Percentiles rank a stretch among this genome's conserved stretches.
Evolutionary conservation across 2,888 invertebrate genomes (phyloP).

Genomic region (Physocephala rufipes): DNA sequence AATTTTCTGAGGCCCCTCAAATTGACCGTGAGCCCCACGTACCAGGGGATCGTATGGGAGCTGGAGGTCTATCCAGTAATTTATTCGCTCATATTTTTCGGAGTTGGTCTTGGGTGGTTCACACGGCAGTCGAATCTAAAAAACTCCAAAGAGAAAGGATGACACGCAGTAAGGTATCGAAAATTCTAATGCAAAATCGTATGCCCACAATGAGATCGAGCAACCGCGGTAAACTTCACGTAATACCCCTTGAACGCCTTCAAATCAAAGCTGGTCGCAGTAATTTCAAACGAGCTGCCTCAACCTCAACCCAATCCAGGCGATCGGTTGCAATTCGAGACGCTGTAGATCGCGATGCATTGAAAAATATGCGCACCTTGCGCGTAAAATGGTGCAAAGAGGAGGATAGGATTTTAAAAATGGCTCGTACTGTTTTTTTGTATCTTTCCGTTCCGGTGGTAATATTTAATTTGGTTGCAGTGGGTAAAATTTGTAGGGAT

Average conservation of each 20-base stretch:
- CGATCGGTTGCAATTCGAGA: constrained; percentile 67
- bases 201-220: constrained; percentile 32
- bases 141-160: constrained; percentile 36
- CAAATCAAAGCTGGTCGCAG: background rate
- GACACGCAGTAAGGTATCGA: constrained; percentile 23
- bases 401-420: constrained; percentile 76
- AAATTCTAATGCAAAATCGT: constrained; percentile 30
- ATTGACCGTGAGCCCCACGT: constrained; percentile 69
- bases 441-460: constrained; percentile 66
- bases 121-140: constrained; percentile 42
- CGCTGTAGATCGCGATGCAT: constrained; percentile 72
- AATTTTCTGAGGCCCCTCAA: constrained; percentile 56
- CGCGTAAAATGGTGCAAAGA: constrained; percentile 73
- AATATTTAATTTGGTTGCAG: constrained; percentile 52
- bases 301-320: constrained; percentile 33
- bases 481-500: constrained; percentile 69
- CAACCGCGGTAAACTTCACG: constrained; percentile 24
- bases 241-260: constrained; percentile 36
- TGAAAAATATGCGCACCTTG: constrained; percentile 71
- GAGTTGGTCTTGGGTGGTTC: constrained; percentile 71
- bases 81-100: constrained; percentile 74
- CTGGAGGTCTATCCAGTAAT: constrained; percentile 77
- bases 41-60: constrained; percentile 74
- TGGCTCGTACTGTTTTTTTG: constrained; percentile 73
- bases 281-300: constrained; percentile 33